phyloP scores from a whole-genome alignment of 2,113 vertebrate genomes.

The Zonotrichia leucophrys region DNA sequence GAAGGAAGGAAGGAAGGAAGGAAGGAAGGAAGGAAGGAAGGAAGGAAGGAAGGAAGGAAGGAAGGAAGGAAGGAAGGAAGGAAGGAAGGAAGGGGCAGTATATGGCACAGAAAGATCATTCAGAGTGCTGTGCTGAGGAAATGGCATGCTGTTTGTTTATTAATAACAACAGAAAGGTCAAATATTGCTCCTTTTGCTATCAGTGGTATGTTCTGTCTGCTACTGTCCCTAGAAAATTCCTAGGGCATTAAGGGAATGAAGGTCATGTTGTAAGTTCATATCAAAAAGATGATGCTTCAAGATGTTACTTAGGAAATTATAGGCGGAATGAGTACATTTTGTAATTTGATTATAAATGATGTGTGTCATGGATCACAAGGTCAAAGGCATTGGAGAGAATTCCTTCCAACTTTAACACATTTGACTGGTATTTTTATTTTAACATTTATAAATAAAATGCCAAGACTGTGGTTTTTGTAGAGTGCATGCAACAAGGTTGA shows the following conservation, averaged over 20 bases:
- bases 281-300: background rate
- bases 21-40: too few relatives aligned
- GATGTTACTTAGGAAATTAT: background rate
- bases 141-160: background rate
- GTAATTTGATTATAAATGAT: background rate
- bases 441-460: background rate
- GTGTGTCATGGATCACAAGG: background rate
- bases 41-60: too few relatives aligned
- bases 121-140: background rate
- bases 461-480: background rate
- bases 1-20: background rate
- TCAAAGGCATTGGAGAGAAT: background rate
- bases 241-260: background rate
- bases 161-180: slow-evolving; percentile 9
- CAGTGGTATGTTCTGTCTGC: background rate
- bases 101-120: background rate
- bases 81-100: background rate
- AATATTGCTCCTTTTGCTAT: background rate
- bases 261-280: background rate
- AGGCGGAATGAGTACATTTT: background rate
- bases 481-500: background rate
- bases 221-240: background rate
- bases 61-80: too few relatives aligned
- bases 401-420: background rate
- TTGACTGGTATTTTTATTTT: slow-evolving; percentile 11